Conservation (phyloP, 2,888 invertebrate genomes). For the Noctua pronuba region DNA sequence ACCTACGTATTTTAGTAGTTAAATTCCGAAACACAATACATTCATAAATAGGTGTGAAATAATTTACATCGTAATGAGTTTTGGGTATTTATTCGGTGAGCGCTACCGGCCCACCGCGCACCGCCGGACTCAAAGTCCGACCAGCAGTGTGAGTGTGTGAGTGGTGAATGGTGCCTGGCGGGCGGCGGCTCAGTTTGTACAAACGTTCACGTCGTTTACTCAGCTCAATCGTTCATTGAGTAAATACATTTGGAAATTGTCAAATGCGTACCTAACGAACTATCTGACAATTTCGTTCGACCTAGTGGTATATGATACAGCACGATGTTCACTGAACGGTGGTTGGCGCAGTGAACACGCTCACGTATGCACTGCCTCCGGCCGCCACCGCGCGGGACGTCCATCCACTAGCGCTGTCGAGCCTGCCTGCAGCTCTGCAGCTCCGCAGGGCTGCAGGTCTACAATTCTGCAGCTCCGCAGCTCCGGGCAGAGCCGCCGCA, state of each 20-base stretch:
- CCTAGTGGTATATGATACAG: not conserved
- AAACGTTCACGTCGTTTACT: slow-evolving; percentile 5
- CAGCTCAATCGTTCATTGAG: not conserved
- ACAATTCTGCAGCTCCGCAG: not conserved
- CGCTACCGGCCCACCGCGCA: not conserved
- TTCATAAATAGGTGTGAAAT: slow-evolving; percentile 22
- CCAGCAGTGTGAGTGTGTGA: not conserved
- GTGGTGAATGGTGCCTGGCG: not conserved
- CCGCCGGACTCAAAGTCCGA: slow-evolving; percentile 15
- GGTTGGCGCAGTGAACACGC: not conserved
- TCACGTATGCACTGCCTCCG: not conserved
- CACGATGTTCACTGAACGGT: not conserved
- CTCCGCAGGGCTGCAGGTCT: not conserved
- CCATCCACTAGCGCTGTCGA: not conserved
- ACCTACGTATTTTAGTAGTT: not conserved
- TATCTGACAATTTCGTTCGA: not conserved
- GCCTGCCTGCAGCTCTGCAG: not conserved
- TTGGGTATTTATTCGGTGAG: not conserved
- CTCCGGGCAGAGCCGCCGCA: not conserved
- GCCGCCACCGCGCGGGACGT: not conserved
- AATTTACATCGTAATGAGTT: slow-evolving; percentile 26
- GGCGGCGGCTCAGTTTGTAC: slow-evolving; percentile 2
- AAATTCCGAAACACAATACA: slow-evolving; percentile 1
- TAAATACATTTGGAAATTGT: not conserved
- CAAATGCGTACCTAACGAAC: not conserved